Conservation (phyloP, 2,113 vertebrate species). For the Pardalotus punctatus region DNA sequence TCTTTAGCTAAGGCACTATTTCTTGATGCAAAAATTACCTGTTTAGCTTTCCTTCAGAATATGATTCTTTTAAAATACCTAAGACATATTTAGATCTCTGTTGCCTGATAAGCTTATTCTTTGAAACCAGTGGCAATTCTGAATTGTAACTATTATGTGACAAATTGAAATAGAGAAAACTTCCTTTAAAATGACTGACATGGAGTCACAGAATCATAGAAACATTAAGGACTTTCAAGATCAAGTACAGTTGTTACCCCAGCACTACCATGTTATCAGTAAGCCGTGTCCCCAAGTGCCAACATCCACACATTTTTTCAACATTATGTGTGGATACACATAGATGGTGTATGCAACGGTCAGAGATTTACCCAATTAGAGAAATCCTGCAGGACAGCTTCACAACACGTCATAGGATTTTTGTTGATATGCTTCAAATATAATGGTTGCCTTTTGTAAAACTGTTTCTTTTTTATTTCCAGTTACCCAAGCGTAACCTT, state of each 20-base stretch:
- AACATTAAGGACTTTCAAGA: neutral
- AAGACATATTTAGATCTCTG: neutral
- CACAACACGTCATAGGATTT: neutral
- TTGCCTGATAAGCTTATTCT: neutral
- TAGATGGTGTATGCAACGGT: fast-evolving
- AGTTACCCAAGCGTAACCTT: neutral
- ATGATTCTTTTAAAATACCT: neutral
- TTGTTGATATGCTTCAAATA: neutral
- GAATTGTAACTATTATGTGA: neutral
- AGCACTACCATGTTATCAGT: neutral
- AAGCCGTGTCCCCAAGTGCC: neutral
- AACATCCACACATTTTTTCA: neutral
- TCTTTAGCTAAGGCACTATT: neutral
- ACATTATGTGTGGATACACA: neutral
- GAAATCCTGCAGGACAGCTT: neutral
- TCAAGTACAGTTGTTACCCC: neutral
- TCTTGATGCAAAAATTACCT: neutral
- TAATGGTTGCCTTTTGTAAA: neutral
- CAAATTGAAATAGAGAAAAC: neutral
- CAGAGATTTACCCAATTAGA: neutral
- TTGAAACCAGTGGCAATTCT: neutral
- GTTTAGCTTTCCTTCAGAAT: neutral
- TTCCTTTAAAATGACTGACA: neutral
- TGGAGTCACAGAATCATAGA: neutral
- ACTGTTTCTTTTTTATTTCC: neutral